Conservation (phyloP, 92 coral and sea anemone genomes). For the Parazoanthus atlanticus region DNA sequence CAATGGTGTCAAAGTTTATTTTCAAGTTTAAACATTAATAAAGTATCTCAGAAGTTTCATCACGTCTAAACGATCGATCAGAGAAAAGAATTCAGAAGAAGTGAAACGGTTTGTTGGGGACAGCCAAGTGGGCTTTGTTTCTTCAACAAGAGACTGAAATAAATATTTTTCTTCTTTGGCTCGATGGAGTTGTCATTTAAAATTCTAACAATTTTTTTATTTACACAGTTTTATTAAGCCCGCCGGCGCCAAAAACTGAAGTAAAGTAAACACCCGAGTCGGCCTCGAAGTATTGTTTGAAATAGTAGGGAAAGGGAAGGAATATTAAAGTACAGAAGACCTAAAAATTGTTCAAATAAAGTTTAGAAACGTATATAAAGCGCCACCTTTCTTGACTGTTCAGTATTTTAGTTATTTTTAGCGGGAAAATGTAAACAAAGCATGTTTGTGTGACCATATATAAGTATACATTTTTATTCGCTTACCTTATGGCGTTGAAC, state of each 20-base stretch:
- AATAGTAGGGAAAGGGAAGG: too few species aligned
- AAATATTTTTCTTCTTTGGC: not conserved
- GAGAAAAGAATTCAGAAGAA: not conserved
- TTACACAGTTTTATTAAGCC: too few species aligned
- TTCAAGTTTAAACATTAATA: slow-evolving; percentile 4
- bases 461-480: not conserved
- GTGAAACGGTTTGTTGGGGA: not conserved
- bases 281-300: too few species aligned
- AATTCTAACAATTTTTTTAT: too few species aligned
- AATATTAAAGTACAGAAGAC: too few species aligned
- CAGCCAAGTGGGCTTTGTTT: not conserved
- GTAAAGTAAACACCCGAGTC: too few species aligned
- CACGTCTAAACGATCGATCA: not conserved
- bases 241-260: too few species aligned
- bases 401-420: not conserved
- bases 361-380: too few species aligned
- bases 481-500: slow-evolving; percentile 74
- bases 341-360: too few species aligned
- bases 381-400: not conserved
- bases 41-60: not conserved
- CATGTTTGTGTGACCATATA: not conserved
- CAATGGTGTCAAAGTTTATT: not conserved
- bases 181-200: not conserved
- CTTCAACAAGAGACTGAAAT: not conserved
- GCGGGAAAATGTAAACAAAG: not conserved